Base-by-base conservation (phyloP, 64 coral and sea anemone genomes). In the Pachyseris speciosa region DNA sequence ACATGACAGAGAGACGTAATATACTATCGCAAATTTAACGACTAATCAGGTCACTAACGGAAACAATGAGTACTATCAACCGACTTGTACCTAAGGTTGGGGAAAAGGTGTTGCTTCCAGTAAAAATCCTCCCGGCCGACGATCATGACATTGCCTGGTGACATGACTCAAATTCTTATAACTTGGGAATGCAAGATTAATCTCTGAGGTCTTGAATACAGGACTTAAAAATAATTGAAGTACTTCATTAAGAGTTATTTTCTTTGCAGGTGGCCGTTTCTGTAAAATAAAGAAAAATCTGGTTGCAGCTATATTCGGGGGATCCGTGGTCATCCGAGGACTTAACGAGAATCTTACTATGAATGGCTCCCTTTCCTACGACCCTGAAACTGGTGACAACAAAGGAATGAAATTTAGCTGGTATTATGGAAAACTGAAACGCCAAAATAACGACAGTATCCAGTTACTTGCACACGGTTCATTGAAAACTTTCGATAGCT, bases 391-490 rank as follows among this genome's bases (percentile, higher is more conserved):
- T 31, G 68, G 48, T 17, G 28, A 74, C 9, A 30, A 87, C 17
- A 22, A 30, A 70, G 66, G 43, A n/a, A 73, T 87, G 42, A 87
- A 28, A 27, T 72, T 87, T 44, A 45, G 26, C 32, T 87, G 85
- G 85, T 5, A 7, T n/a, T 71, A 38, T 20, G 67, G 67, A 17
- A 39, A 4, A 4, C 37, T 71, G 30, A n/a, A n/a, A 65, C 8
- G 61, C 0, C 26, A 27, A 30, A 74, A 40, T 11, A 22, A n/a
- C 0, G 25, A 32, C 24, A 7, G 37, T 40, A 8, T 74, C 24
- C 37, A 74, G 37, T 22, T 74, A 13, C 22, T 48, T n/a, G 29
- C 0, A 16, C 19, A 43, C 12, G 71, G 32, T 15, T 40, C 26
- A 40, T 43, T 74, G 2, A 20, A 32, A 0, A 9, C n/a, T 12